phyloP scores from a whole-genome alignment of 1,140 invertebrate species.

The Cephus cinctus region DNA sequence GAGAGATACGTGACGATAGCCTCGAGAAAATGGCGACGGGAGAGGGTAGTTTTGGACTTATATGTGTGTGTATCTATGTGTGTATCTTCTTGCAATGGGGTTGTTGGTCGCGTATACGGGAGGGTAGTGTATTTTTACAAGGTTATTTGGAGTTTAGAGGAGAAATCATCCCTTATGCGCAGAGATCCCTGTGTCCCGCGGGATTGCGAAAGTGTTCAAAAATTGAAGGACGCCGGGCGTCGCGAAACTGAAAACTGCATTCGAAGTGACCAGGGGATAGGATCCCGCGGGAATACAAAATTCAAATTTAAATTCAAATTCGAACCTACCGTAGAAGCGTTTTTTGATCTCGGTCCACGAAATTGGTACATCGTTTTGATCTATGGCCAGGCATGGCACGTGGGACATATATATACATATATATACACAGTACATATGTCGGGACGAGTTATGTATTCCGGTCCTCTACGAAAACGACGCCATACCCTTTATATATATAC shows the following conservation, averaged over 20 bases:
- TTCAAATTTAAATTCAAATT: conserved; percentile 54
- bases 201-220: conserved; percentile 41
- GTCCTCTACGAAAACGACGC: no score
- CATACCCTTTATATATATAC: no score
- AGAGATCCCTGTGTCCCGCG: conserved; percentile 36
- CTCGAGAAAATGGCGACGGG: no score
- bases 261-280: conserved; percentile 46
- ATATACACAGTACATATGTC: no score
- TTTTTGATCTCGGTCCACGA: conserved; percentile 27
- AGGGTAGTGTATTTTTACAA: not conserved
- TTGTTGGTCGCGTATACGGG: no score
- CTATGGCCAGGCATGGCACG: conserved; percentile 21
- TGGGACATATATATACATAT: conserved; percentile 14
- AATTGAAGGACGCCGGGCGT: conserved; percentile 44
- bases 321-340: conserved; percentile 8
- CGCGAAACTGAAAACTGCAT: conserved; percentile 46
- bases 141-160: conserved; percentile 12
- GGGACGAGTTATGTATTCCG: no score
- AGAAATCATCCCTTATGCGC: not conserved
- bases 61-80: no score
- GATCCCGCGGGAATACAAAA: conserved; percentile 31
- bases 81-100: no score
- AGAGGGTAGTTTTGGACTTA: no score
- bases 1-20: no score
- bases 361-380: conserved; percentile 38